These are phyloP conservation scores for Enteromius viviparus DNA, from an alignment of 2,797 vertebrate genomes.

Conservation along the genomic window DNA sequence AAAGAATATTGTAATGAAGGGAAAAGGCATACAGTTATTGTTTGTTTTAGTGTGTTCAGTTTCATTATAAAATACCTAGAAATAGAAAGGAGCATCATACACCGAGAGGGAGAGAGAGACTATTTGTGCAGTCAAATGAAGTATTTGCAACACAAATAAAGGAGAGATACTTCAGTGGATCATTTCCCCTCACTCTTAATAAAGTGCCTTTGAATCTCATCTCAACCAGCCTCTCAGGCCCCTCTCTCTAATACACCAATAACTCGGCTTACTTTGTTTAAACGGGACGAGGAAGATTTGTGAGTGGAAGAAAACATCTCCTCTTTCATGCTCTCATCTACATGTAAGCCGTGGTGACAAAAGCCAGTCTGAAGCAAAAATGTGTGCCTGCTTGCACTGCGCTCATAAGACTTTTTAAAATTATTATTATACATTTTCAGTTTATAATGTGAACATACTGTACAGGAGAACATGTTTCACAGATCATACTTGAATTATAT, in stretches of 20 bases:
- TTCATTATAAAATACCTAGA: constrained; percentile 34
- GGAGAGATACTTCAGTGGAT: constrained; percentile 58
- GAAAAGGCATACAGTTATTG: not conserved
- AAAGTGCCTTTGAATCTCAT: constrained; percentile 65
- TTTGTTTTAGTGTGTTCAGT: constrained; percentile 20
- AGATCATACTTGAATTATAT: not conserved
- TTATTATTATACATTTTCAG: not conserved
- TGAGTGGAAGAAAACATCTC: constrained; percentile 41
- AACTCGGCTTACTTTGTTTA: constrained; percentile 72
- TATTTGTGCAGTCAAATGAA: constrained; percentile 58
- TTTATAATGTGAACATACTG: not conserved
- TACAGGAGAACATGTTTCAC: constrained; percentile 2
- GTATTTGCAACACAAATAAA: constrained; percentile 62
- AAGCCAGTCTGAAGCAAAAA: not conserved
- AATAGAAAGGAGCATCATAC: not conserved
- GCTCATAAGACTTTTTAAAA: not conserved
- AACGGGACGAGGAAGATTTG: constrained; percentile 74
- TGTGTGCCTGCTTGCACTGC: not conserved
- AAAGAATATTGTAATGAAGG: not conserved
- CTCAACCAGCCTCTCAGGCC: constrained; percentile 67
- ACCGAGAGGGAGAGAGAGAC: constrained; percentile 36
- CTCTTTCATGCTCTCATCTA: constrained; percentile 49
- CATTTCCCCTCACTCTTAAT: constrained; percentile 65
- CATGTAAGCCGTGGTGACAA: constrained; percentile 17
- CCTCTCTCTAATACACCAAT: constrained; percentile 70